Evolutionary conservation across 2,113 vertebrate genomes (phyloP), one percentile per base, ranked within the genome.

Genomic region (Lampris incognitus): DNA sequence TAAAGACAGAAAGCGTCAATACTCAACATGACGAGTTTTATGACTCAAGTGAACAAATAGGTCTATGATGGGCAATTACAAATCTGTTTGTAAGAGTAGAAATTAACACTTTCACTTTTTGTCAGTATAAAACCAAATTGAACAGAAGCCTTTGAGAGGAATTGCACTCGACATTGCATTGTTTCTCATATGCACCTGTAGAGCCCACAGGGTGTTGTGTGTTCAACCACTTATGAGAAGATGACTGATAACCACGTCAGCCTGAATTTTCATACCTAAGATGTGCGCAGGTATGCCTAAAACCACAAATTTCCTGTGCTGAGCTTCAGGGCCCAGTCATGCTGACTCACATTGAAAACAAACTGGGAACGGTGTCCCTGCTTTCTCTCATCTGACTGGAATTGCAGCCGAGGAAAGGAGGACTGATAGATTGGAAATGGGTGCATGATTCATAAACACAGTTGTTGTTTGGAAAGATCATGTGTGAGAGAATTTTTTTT

Each of bases 381-480:
- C 50, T 49, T 24, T 75, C 58, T 58, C 66, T 81, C 1, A 81
- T 59, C 11, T 72, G 62, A 76, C 72, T 56, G 70, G 50, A 72
- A 37, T 69, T 61, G 13, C 81, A 78, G 76, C 54, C 56, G 44
- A 64, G 41, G 58, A 59, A 48, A 64, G 41, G 58, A 76, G 38
- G 4, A 40, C 42, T 57, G 63, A 13, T 4, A 39, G 40, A 55
- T 57, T 10, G 9, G n/a, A n/a, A 49, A 60, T 37, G 13, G 41
- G 13, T 64, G 51, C 64, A 36, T 90, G 82, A 89, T 64, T 90
- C 87, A 91, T 36, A 37, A 41, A 72, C 62, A 44, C 85, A 88
- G 88, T 72, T 88, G 88, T 71, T 79, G 81, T 76, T 66, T 77
- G 76, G 40, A 42, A 44, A 66, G 58, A 37, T 63, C 36, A 38